phyloP scores from a whole-genome alignment of 2,888 invertebrate genomes.

The Parnassius apollo region DNA sequence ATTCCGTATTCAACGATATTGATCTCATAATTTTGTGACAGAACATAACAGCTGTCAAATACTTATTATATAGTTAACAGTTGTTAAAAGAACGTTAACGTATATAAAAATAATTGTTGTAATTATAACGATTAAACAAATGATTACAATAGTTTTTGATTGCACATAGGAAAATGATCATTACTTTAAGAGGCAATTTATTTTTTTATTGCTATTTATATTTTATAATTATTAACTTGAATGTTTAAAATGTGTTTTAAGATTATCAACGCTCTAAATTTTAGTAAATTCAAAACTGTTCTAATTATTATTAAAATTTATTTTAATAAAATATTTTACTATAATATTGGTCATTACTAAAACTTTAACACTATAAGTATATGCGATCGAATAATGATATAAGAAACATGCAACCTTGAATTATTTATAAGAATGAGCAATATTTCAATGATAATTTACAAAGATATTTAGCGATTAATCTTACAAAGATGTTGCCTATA shows the following conservation, averaged over 20 bases:
- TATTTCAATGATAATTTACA: slow-evolving; percentile 41
- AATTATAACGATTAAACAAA: not conserved
- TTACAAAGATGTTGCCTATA: slow-evolving; percentile 25
- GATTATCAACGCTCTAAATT: slow-evolving; percentile 56
- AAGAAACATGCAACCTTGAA: slow-evolving; percentile 59
- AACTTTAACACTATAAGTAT: slow-evolving; percentile 49
- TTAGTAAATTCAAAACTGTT: slow-evolving; percentile 41
- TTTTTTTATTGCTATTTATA: slow-evolving; percentile 66
- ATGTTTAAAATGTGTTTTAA: slow-evolving; percentile 55
- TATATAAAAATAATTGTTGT: no score
- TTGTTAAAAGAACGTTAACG: no score
- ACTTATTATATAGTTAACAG: no score
- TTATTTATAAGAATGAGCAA: slow-evolving; percentile 67
- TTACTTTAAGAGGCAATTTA: slow-evolving; percentile 46
- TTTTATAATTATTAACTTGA: slow-evolving; percentile 41
- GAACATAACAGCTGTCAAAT: no score
- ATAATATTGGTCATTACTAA: slow-evolving; percentile 76
- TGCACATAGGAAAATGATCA: slow-evolving; percentile 44
- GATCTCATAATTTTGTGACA: no score
- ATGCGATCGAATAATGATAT: slow-evolving; percentile 50
- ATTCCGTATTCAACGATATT: no score
- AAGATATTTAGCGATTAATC: slow-evolving; percentile 35
- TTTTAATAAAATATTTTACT: slow-evolving; percentile 67
- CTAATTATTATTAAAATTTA: slow-evolving; percentile 35
- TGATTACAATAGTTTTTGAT: slow-evolving; percentile 36